phyloP scores from a whole-genome alignment of 2,113 vertebrate species.

The Madoqua kirkii region DNA sequence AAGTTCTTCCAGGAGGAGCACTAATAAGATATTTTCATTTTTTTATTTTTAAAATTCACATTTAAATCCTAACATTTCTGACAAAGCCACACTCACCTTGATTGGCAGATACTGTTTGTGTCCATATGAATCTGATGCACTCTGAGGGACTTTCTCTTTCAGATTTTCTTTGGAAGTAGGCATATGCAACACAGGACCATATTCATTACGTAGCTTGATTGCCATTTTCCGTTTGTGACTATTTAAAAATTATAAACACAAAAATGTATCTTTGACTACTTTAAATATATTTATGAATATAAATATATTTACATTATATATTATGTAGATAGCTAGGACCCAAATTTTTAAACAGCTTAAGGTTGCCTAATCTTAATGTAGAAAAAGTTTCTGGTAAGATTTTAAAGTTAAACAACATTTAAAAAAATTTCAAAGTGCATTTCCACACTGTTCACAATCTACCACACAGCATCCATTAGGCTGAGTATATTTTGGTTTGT shows the following conservation, averaged over 20 bases:
- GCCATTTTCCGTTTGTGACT: constrained; percentile 95
- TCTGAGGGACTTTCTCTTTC: constrained; percentile 83
- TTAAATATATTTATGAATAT: background rate
- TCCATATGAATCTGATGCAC: constrained; percentile 79
- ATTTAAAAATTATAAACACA: constrained; percentile 49
- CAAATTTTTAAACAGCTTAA: background rate
- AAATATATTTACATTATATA: background rate
- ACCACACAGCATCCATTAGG: background rate
- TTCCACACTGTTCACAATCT: constrained; percentile 18
- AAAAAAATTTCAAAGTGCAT: background rate
- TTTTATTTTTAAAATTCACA: background rate
- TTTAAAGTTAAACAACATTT: constrained; percentile 35
- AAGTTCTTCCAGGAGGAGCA: background rate
- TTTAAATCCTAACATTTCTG: background rate
- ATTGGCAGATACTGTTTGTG: constrained; percentile 84
- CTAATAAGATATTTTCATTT: background rate
- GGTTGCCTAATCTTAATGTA: background rate
- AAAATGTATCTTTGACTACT: constrained; percentile 22
- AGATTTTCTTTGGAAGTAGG: constrained; percentile 90
- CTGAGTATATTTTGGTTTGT: background rate
- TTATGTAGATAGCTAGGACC: background rate
- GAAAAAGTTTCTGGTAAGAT: background rate
- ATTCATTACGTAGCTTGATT: constrained; percentile 92
- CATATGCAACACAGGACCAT: constrained; percentile 92
- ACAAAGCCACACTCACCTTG: constrained; percentile 80